Evolutionary conservation across 2,113 vertebrate species (phyloP).

Genomic region (Microtus richardsoni): DNA sequence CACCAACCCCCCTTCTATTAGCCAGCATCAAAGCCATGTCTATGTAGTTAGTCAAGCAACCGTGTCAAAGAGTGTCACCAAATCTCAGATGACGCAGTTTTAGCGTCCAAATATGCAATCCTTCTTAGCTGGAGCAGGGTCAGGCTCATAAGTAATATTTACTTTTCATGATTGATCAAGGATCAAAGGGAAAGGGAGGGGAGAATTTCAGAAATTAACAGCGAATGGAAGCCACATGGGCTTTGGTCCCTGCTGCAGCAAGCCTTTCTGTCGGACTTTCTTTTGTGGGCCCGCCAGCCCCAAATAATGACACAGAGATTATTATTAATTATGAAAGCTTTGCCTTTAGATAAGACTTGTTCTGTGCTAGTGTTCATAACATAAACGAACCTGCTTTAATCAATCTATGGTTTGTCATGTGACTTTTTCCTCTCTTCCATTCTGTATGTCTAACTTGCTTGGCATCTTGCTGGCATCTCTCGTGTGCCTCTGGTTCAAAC

Average conservation of each 20-base stretch:
- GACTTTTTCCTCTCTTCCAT: not conserved
- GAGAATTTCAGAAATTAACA: constrained; percentile 5
- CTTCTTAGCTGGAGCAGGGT: not conserved
- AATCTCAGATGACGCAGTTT: not conserved
- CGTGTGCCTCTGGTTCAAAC: not conserved
- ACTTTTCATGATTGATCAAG: not conserved
- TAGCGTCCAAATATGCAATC: not conserved
- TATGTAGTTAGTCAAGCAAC: not conserved
- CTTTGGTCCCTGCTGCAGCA: not conserved
- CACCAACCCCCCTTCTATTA: not conserved
- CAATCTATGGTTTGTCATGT: not conserved
- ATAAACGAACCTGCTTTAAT: not conserved
- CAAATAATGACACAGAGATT: not conserved
- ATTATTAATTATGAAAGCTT: not conserved
- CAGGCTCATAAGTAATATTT: not conserved
- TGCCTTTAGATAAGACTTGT: not conserved
- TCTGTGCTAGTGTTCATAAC: not conserved
- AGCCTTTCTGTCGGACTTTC: not conserved
- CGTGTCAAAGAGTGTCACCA: not conserved
- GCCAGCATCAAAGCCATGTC: not conserved
- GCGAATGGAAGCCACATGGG: not conserved
- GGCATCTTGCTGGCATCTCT: not conserved
- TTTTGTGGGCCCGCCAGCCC: not conserved
- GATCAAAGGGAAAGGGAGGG: not conserved
- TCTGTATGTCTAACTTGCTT: not conserved